Evolutionary conservation across 2,888 invertebrate species (phyloP).

Genomic region (Volucella bombylans): DNA sequence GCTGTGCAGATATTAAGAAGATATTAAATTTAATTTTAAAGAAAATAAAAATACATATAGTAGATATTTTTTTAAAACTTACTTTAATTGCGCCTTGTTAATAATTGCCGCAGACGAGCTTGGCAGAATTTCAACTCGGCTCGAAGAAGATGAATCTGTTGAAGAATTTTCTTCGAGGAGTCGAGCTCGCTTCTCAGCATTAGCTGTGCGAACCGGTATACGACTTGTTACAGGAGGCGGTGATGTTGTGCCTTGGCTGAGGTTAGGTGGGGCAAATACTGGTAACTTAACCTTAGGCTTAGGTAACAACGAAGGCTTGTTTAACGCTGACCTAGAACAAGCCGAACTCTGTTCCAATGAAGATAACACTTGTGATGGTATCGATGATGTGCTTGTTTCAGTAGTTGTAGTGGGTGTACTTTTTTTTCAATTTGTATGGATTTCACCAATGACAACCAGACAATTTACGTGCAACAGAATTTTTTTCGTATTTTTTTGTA

Average conservation of each 20-base stretch:
- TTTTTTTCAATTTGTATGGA: conserved; percentile 13
- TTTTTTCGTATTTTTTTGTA: conserved; percentile 40
- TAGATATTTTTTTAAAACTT: conserved; percentile 36
- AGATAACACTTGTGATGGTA: conserved; percentile 52
- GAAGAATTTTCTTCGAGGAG: conserved; percentile 75
- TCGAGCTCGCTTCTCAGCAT: conserved; percentile 80
- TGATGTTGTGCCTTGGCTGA: conserved; percentile 52
- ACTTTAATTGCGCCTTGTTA: conserved; percentile 66
- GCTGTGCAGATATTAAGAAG: conserved; percentile 38
- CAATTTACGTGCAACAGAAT: conserved; percentile 38
- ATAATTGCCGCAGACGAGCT: conserved; percentile 51
- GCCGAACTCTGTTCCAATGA: conserved; percentile 50
- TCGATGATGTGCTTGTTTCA: conserved; percentile 64
- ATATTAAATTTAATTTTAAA: too few relatives aligned
- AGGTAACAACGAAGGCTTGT: conserved; percentile 81
- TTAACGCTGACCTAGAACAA: conserved; percentile 53
- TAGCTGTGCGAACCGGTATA: conserved; percentile 82
- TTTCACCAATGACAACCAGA: conserved; percentile 5
- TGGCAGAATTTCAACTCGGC: conserved; percentile 49
- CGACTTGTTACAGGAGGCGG: conserved; percentile 78
- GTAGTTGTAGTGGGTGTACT: conserved; percentile 65
- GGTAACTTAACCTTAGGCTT: conserved; percentile 80
- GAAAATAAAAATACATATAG: conserved; percentile 2
- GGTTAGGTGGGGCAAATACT: conserved; percentile 68
- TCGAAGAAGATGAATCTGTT: conserved; percentile 23